Conservation (phyloP, 2,113 vertebrate genomes). For the Pseudorasbora parva region DNA sequence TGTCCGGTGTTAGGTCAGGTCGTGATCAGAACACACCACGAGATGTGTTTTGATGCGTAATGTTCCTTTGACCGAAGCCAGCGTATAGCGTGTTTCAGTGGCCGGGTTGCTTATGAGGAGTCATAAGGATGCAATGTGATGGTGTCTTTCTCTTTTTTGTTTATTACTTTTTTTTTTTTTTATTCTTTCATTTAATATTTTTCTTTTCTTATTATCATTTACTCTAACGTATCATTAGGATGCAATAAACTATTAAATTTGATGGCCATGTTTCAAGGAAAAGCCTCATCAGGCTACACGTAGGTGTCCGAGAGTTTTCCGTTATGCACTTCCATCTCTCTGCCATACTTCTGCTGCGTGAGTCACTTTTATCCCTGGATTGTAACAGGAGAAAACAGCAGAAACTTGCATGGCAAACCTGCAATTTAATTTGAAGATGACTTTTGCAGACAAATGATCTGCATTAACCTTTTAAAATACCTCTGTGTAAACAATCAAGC, state of each 20-base stretch:
- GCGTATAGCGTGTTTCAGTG: not conserved
- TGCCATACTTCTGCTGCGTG: not conserved
- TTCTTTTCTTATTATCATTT: not conserved
- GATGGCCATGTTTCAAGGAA: not conserved
- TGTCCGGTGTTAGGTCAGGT: not conserved
- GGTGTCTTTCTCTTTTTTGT: not conserved
- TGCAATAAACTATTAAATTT: not conserved
- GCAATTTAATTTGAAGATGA: not conserved
- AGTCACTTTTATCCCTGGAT: not conserved
- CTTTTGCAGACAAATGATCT: not conserved
- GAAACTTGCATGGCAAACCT: not conserved
- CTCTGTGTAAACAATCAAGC: not conserved
- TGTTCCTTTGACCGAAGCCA: not conserved
- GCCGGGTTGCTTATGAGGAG: not conserved
- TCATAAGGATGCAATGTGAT: not conserved
- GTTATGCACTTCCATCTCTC: not conserved
- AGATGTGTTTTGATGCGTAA: not conserved
- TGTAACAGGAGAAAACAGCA: constrained; percentile 4
- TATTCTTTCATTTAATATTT: not conserved
- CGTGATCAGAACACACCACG: not conserved
- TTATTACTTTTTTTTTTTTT: not conserved
- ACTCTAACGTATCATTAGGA: constrained; percentile 5
- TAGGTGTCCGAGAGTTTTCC: not conserved
- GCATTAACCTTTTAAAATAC: not conserved
- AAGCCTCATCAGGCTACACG: not conserved